phyloP scores from a whole-genome alignment of 2,888 invertebrate genomes.

The Autographa pulchrina region DNA sequence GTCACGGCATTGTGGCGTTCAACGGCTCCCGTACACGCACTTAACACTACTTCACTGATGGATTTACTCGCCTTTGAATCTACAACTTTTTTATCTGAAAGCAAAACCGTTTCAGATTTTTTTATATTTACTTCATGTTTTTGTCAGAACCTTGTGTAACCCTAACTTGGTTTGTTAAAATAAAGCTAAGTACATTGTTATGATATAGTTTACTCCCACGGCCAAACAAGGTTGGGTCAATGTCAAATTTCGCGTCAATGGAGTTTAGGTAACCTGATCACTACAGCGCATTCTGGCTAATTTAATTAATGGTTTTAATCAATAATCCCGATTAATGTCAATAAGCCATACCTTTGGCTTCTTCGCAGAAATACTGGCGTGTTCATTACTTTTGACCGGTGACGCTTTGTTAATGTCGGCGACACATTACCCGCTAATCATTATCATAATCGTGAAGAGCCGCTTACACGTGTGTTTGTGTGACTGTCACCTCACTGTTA shows the following conservation, averaged over 20 bases:
- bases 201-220: not conserved
- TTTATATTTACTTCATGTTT: not conserved
- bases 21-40: conserved; percentile 80
- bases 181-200: not conserved
- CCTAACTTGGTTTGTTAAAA: not conserved
- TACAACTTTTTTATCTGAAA: not conserved
- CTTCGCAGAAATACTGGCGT: not conserved
- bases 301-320: not conserved
- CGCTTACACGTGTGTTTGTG: conserved; percentile 44
- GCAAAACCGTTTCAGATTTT: not conserved
- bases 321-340: conserved; percentile 4
- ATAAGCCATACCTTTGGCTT: not conserved
- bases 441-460: conserved; percentile 53
- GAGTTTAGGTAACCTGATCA: not conserved
- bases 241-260: not conserved
- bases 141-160: not conserved
- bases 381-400: conserved; percentile 23
- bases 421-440: conserved; percentile 52
- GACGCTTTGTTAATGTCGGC: conserved; percentile 37
- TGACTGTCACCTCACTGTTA: conserved; percentile 40
- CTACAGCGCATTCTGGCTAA: not conserved
- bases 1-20: conserved; percentile 78
- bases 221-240: not conserved
- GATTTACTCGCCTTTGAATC: conserved; percentile 7
- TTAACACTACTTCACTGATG: conserved; percentile 71